Conservation (phyloP, 2,888 invertebrate genomes). For the Amblyteles armatorius region DNA sequence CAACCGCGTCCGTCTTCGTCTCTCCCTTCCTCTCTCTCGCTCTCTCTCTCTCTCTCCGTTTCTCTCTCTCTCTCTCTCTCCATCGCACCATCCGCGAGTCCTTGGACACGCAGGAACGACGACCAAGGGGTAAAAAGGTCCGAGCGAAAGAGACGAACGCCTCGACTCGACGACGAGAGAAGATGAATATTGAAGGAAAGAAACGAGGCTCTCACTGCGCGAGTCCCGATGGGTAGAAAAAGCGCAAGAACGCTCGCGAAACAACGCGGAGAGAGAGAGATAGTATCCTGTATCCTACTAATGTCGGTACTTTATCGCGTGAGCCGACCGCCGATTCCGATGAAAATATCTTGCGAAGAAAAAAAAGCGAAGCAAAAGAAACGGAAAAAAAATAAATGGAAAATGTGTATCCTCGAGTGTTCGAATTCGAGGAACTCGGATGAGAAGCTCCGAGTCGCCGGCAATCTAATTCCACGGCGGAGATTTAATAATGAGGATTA, state of each 20-base stretch:
- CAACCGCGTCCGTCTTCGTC: constrained; percentile 1
- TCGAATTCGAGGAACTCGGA: constrained; percentile 49
- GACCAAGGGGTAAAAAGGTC: constrained; percentile 31
- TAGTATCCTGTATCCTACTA: constrained; percentile 44
- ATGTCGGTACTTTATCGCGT: constrained; percentile 60
- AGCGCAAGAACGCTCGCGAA: constrained; percentile 48
- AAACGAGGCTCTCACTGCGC: constrained; percentile 7
- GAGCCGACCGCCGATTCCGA: constrained; percentile 65
- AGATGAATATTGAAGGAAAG: constrained; percentile 7
- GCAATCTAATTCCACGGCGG: constrained; percentile 38
- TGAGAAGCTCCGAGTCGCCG: constrained; percentile 4
- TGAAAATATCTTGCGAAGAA: constrained; percentile 55
- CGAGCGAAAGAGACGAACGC: constrained; percentile 1
- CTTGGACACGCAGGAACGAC: constrained; percentile 63
- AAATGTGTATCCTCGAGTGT: constrained; percentile 32
- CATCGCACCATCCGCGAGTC: constrained; percentile 37
- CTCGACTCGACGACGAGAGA: background rate
- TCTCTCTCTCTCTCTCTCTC: too few relatives aligned
- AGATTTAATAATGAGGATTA: constrained; percentile 18
- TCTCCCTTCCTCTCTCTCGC: constrained; percentile 3
- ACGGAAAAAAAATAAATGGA: background rate
- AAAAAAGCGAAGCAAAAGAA: background rate
- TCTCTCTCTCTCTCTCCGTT: constrained; percentile 16
- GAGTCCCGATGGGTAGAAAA: constrained; percentile 25
- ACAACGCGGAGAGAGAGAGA: constrained; percentile 63